These are phyloP conservation scores for Lepidostoma basale DNA, from an alignment of 1,140 invertebrate species.

Conservation along the genomic window DNA sequence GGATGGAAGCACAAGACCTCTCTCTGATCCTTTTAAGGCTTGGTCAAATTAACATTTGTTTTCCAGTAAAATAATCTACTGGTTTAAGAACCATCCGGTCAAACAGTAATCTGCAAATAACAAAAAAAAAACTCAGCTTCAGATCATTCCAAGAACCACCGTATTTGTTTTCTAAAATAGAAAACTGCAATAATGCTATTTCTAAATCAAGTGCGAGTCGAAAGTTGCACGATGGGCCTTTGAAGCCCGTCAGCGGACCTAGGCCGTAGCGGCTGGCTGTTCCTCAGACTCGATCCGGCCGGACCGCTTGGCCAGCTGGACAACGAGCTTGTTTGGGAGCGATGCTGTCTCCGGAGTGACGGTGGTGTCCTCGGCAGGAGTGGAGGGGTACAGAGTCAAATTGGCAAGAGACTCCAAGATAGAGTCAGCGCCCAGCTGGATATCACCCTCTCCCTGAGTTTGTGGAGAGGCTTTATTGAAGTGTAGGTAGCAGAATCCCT, in stretches of 20 bases:
- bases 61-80: too few species aligned
- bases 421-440: slow-evolving; percentile 26
- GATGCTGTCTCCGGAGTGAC: neutral
- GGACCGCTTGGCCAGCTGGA: slow-evolving; percentile 28
- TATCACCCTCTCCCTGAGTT: slow-evolving; percentile 28
- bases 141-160: neutral
- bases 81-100: too few species aligned
- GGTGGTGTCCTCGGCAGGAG: neutral
- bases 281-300: slow-evolving; percentile 39
- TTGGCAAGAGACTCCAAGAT: slow-evolving; percentile 37
- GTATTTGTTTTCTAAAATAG: neutral
- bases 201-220: neutral
- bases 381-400: slow-evolving; percentile 31
- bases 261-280: slow-evolving; percentile 40
- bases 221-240: neutral
- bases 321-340: slow-evolving; percentile 36
- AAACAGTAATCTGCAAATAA: neutral
- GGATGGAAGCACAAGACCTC: too few species aligned
- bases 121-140: neutral
- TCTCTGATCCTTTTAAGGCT: too few species aligned
- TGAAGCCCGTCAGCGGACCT: neutral
- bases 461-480: slow-evolving; percentile 62
- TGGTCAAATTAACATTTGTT: too few species aligned
- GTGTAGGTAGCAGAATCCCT: slow-evolving; percentile 70
- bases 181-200: neutral